Base-by-base conservation (phyloP, 2,888 invertebrate species). In the Tiliacea citrago region DNA sequence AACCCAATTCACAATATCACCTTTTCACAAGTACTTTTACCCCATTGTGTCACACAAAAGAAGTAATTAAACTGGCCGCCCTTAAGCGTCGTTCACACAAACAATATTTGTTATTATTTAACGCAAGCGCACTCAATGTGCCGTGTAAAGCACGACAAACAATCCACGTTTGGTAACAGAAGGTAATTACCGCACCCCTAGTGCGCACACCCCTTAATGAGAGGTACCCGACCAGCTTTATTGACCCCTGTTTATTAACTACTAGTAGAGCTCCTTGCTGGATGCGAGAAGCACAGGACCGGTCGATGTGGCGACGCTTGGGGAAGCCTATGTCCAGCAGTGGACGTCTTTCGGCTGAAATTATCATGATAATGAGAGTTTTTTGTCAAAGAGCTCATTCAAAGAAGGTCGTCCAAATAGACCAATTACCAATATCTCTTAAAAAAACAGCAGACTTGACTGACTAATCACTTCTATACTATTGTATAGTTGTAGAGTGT, bases 21-120 rank as follows among this genome's bases (percentile, higher is more conserved):
- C 60, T 55, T 74, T 81, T 68, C 61, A 62, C 62, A 80, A 81
- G 69, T 68, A 45, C 55, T 49, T 63, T 29, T 18, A 55, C 75
- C 74, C 77, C 55, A 85, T 78, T 78, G 57, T 83, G 10, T 3
- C 9, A 53, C 71, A 93, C 90, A 93, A 93, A 91, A 88, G 89
- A 89, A 88, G 86, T 91, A 92, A 94, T 94, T 90, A 92, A 77
- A 91, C 93, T 91, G 84, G 89, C 91, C 90, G 91, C 91, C 91
- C 89, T 90, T 91, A 92, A 92, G 84, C 89, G 87, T 90, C 89
- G 91, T 91, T 89, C 87, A 88, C 87, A 88, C 87, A 88, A 91
- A 93, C 93, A 92, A 94, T 94, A 94, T 95, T 94, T 93, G 94
- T 94, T 94, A 94, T 94, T 94, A 93, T 95, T 94, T 92, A 94